Evolutionary conservation across 1,140 invertebrate species (phyloP).

Genomic region (Monomorium pharaonis): DNA sequence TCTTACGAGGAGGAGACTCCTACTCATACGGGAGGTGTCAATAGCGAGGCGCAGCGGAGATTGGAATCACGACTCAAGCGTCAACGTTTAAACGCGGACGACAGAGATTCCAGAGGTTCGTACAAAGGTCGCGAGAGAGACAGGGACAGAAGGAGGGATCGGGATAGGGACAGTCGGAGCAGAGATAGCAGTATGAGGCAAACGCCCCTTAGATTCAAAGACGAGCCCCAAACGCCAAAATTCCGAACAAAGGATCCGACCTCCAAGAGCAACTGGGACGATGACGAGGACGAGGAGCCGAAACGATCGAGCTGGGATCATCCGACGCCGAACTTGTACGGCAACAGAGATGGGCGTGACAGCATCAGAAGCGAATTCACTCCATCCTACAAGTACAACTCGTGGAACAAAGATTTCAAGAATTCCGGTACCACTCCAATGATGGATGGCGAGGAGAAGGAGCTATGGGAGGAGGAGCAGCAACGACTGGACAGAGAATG

Average conservation of each 20-base stretch:
- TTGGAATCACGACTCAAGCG: conserved; percentile 88
- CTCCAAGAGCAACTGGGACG: conserved; percentile 95
- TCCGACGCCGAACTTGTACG: conserved; percentile 91
- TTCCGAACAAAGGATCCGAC: conserved; percentile 87
- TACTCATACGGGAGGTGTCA: conserved; percentile 96
- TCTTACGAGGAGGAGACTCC: conserved; percentile 94
- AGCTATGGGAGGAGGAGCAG: conserved; percentile 97
- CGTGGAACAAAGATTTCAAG: conserved; percentile 90
- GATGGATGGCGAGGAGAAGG: conserved; percentile 89
- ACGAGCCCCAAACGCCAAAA: conserved; percentile 93
- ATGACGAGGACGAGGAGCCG: conserved; percentile 90
- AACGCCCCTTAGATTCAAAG: conserved; percentile 89
- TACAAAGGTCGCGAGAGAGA: conserved; percentile 76
- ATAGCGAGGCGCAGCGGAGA: conserved; percentile 90
- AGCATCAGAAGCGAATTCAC: conserved; percentile 90
- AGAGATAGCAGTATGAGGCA: conserved; percentile 76
- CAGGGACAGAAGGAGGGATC: conserved; percentile 72
- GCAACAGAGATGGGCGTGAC: conserved; percentile 81
- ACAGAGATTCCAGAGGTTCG: conserved; percentile 62
- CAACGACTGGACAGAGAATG: conserved; percentile 97
- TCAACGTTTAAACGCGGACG: conserved; percentile 85
- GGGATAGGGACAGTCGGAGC: conserved; percentile 74
- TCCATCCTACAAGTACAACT: conserved; percentile 94
- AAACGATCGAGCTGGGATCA: conserved; percentile 95
- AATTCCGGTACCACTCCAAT: conserved; percentile 87